These are phyloP conservation scores for Gymnogyps californianus DNA, from an alignment of 2,113 vertebrate species.

Conservation along the genomic window DNA sequence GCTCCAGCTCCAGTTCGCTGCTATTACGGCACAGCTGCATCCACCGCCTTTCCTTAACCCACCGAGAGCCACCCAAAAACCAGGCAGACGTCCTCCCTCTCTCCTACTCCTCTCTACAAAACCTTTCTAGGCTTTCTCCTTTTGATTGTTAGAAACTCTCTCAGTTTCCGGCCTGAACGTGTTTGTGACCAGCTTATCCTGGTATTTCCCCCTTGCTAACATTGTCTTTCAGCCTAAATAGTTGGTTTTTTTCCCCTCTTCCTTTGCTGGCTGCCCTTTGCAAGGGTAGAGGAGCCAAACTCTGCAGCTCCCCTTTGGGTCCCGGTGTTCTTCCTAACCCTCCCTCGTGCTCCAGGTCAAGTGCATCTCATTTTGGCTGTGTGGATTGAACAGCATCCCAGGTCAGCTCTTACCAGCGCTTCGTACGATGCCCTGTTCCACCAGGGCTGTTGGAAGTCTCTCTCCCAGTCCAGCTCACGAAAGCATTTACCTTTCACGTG, in stretches of 20 bases:
- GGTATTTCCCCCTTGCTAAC: neutral
- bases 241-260: accelerated
- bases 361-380: accelerated
- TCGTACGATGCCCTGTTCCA: neutral
- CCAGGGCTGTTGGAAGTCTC: neutral
- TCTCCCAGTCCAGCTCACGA: neutral
- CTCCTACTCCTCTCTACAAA: neutral
- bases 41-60: neutral
- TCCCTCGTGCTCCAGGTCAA: neutral
- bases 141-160: neutral
- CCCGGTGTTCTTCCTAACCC: neutral
- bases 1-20: neutral
- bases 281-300: neutral
- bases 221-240: neutral
- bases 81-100: neutral
- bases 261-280: neutral
- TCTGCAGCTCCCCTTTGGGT: neutral
- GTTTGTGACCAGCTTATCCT: neutral
- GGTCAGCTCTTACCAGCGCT: neutral
- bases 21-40: accelerated
- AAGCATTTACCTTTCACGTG: neutral
- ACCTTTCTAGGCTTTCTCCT: neutral
- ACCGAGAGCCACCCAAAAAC: accelerated
- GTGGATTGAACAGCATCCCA: neutral
- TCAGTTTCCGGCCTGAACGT: neutral